These are phyloP conservation scores for Chrysina gloriosa DNA, from an alignment of 2,888 invertebrate species.

Conservation along the genomic window DNA sequence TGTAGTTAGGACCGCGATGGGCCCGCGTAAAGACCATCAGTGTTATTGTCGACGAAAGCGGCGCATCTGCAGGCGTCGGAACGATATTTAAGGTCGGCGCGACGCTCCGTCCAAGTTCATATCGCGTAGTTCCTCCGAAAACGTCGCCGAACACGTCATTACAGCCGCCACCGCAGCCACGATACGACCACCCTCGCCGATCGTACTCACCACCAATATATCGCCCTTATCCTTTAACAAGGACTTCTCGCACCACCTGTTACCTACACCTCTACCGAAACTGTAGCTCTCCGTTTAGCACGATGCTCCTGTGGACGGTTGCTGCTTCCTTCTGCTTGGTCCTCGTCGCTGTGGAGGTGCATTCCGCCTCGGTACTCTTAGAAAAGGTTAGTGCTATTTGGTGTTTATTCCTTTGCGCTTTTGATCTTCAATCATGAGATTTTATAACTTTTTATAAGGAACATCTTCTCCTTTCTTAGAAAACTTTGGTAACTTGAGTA, in stretches of 20 bases:
- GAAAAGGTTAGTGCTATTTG: constrained; percentile 45
- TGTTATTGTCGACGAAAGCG: constrained; percentile 47
- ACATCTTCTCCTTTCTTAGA: too few species aligned
- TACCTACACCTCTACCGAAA: constrained; percentile 50
- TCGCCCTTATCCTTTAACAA: neutral
- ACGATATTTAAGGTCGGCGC: constrained; percentile 57
- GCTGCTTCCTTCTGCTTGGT: constrained; percentile 51
- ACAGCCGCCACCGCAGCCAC: constrained; percentile 27
- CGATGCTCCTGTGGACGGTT: constrained; percentile 54
- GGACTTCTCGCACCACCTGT: constrained; percentile 51
- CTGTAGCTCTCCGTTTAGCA: neutral
- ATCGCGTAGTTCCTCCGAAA: constrained; percentile 48
- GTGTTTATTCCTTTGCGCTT: neutral
- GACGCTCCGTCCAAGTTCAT: constrained; percentile 52
- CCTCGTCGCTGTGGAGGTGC: constrained; percentile 45
- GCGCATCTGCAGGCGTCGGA: constrained; percentile 55
- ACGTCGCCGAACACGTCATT: neutral
- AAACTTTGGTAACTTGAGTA: too few species aligned
- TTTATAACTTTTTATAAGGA: too few species aligned
- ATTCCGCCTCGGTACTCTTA: constrained; percentile 42
- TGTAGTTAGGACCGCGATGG: constrained; percentile 21
- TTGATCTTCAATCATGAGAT: neutral
- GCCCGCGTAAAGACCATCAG: constrained; percentile 8
- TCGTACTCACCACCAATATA: neutral
- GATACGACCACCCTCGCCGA: neutral